Evolutionary conservation across 2,113 vertebrate genomes (phyloP).

Genomic region (Leucoraja erinaceus): DNA sequence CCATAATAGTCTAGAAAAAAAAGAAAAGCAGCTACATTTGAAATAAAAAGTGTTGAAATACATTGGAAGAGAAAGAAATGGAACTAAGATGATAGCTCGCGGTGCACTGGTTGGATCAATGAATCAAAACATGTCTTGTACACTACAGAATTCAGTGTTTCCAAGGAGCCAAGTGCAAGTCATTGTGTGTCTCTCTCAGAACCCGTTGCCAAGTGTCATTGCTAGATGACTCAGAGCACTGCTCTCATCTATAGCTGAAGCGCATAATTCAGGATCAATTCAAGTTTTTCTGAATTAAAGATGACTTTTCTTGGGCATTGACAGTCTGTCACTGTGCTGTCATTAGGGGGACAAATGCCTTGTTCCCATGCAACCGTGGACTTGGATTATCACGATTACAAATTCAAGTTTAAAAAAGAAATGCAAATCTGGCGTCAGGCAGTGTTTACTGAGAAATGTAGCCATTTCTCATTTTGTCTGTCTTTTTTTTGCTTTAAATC

Average conservation of each 20-base stretch:
- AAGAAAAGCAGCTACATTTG: too few relatives aligned
- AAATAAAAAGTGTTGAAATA: too few relatives aligned
- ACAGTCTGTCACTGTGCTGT: not conserved
- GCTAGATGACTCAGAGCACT: not conserved
- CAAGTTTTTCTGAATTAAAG: conserved; percentile 5
- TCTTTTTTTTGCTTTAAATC: not conserved
- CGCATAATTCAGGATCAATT: not conserved
- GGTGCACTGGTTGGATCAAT: not conserved
- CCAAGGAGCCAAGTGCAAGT: not conserved
- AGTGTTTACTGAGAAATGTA: not conserved
- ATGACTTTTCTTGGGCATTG: not conserved
- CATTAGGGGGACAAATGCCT: not conserved
- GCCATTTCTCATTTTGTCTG: not conserved
- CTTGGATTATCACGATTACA: not conserved
- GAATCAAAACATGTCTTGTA: too few relatives aligned
- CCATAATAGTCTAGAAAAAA: too few relatives aligned
- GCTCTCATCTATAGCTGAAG: not conserved
- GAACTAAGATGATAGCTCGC: not conserved
- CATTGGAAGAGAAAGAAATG: too few relatives aligned
- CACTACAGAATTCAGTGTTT: not conserved
- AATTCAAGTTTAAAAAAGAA: not conserved
- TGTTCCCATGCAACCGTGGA: not conserved
- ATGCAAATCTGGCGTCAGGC: not conserved
- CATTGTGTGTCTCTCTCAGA: not conserved
- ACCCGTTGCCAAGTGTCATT: not conserved